A percentile compares a stretch with the other conserved stretches of the same genome.
phyloP scores from a whole-genome alignment of 2,113 vertebrate genomes.

The Anas platyrhynchos region DNA sequence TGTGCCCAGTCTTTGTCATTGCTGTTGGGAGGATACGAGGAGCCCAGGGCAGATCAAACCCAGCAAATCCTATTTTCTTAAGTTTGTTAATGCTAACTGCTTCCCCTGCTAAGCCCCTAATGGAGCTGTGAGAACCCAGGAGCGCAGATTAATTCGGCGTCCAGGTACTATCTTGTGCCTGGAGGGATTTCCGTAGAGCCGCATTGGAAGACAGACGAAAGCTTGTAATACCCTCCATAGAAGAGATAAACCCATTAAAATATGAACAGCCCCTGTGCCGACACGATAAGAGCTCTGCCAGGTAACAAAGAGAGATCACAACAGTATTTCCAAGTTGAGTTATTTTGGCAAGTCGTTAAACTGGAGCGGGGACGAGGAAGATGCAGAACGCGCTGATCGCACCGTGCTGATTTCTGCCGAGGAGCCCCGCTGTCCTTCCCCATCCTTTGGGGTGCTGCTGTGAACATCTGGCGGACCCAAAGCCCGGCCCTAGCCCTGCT shows the following conservation, averaged over 20 bases:
- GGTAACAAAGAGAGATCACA: constrained; percentile 20
- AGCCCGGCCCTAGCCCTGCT: background rate
- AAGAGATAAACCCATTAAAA: constrained; percentile 61
- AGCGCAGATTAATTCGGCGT: constrained; percentile 19
- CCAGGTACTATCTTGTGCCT: constrained; percentile 51
- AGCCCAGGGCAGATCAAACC: background rate
- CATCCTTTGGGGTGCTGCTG: background rate
- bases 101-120: constrained; percentile 56
- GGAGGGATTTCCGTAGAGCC: background rate
- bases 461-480: background rate
- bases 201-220: constrained; percentile 43
- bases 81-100: constrained; percentile 57
- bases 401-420: background rate
- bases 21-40: background rate
- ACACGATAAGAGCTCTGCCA: background rate
- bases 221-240: constrained; percentile 46
- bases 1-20: background rate
- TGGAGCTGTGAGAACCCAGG: constrained; percentile 35
- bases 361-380: background rate
- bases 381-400: background rate
- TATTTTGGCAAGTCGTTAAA: background rate
- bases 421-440: background rate
- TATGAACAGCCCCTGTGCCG: background rate
- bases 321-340: constrained; percentile 6
- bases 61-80: constrained; percentile 64